Evolutionary conservation across 1,140 invertebrate species (phyloP).

Genomic region (Zaprionus vittiger): DNA sequence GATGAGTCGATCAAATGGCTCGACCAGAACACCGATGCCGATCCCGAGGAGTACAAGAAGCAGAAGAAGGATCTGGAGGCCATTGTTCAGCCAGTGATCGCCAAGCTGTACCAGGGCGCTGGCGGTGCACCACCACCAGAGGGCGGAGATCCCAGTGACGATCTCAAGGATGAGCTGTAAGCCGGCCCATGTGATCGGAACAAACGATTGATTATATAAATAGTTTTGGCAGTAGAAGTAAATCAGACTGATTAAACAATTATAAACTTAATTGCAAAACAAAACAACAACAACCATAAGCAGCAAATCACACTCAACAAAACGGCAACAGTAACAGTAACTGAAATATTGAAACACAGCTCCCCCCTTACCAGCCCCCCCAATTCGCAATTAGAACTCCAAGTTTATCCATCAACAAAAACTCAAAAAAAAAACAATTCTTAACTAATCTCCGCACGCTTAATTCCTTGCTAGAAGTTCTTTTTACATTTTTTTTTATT

Average conservation of each 20-base stretch:
- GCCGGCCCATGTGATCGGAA: constrained; percentile 17
- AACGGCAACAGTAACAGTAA: constrained; percentile 40
- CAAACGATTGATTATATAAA: constrained; percentile 54
- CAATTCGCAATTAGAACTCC: constrained; percentile 3
- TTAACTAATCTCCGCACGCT: constrained; percentile 25
- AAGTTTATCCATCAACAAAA: constrained; percentile 37
- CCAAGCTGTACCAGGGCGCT: constrained; percentile 96
- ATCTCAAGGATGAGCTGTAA: constrained; percentile 95
- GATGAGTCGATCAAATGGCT: constrained; percentile 99
- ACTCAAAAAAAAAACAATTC: constrained; percentile 31
- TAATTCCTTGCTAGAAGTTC: constrained; percentile 33
- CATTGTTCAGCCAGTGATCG: constrained; percentile 98
- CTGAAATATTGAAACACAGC: constrained; percentile 1
- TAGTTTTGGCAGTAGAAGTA: constrained; percentile 60
- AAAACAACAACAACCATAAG: constrained; percentile 22
- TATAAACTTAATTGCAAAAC: constrained; percentile 49
- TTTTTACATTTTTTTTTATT: constrained; percentile 29
- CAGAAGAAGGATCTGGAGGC: constrained; percentile 99
- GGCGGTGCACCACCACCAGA: constrained; percentile 88
- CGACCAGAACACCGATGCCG: constrained; percentile 97
- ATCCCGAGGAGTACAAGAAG: constrained; percentile 96
- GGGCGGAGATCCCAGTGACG: constrained; percentile 88
- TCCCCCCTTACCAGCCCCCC: background rate
- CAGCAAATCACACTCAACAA: constrained; percentile 10
- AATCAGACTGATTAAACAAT: constrained; percentile 77